These are phyloP conservation scores for Cheilosia variabilis DNA, from an alignment of 2,888 invertebrate genomes.

Conservation along the genomic window DNA sequence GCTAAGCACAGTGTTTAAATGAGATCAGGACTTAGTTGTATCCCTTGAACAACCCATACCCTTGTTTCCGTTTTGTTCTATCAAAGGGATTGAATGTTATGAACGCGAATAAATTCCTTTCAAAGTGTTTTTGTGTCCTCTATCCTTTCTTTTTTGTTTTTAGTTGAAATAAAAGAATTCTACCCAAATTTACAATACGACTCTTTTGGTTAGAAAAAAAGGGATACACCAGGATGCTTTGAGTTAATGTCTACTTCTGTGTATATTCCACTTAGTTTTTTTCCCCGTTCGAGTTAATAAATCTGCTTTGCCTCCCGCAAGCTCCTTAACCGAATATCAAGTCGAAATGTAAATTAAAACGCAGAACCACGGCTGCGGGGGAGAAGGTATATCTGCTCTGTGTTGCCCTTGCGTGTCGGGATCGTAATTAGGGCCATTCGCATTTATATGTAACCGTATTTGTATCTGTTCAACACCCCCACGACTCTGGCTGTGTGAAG, in stretches of 20 bases:
- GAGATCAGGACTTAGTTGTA: constrained; percentile 42
- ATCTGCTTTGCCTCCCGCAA: constrained; percentile 32
- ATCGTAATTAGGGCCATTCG: constrained; percentile 71
- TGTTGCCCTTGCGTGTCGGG: constrained; percentile 67
- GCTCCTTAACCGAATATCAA: constrained; percentile 30
- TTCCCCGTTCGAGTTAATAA: constrained; percentile 61
- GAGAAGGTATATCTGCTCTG: constrained; percentile 9
- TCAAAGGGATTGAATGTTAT: constrained; percentile 42
- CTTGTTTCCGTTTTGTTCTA: constrained; percentile 24
- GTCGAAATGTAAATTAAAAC: constrained; percentile 73
- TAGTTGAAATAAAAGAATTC: constrained; percentile 22
- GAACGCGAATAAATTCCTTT: constrained; percentile 60
- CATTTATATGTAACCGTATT: constrained; percentile 59
- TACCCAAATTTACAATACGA: constrained; percentile 25
- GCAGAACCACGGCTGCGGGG: constrained; percentile 36
- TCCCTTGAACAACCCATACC: background rate
- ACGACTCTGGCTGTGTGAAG: constrained; percentile 38
- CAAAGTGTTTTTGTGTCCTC: constrained; percentile 62
- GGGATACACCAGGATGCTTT: constrained; percentile 57
- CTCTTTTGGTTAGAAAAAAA: constrained; percentile 20
- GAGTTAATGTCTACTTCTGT: constrained; percentile 58
- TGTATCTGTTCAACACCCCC: constrained; percentile 17
- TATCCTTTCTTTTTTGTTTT: constrained; percentile 32
- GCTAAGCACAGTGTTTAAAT: constrained; percentile 49
- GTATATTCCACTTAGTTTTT: constrained; percentile 31